Evolutionary conservation across 2,888 invertebrate species (phyloP), one percentile per base, ranked within the genome.

Genomic region (Hydraecia micacea): DNA sequence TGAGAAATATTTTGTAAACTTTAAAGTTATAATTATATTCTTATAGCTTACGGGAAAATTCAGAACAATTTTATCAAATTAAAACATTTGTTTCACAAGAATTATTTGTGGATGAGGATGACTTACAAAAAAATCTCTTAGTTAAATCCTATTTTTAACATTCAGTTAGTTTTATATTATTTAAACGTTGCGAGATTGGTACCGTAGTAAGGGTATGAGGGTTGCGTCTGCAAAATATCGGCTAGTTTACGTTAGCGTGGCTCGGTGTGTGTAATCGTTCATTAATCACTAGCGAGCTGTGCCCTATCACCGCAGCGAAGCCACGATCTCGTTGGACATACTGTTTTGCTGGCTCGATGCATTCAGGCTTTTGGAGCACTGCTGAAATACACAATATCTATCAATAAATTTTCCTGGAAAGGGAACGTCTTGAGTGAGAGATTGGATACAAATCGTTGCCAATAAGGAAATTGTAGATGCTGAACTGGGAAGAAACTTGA

Each of bases 281-380:
- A 95, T 95, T 94, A 95, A 95, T 95, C 93, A 95, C 93, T 90
- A 80, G 87, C 84, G 90, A 89, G 90, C 92, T 93, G 93, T 94
- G 94, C 93, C 93, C 94, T 97, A 97, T 97, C 97, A 97, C 97
- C 97, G 97, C 91, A 97, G 94, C 90, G 97, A 95, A 79, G 96
- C 95, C 89, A 95, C 94, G 92, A 97, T 96, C 95, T 97, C 97
- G 94, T 97, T 97, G 90, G 95, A 94, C 95, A 97, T 93, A 92
- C 93, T 95, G 94, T 97, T 97, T 92, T 97, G 96, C 92, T 97
- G 96, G 92, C 95, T 96, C 91, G 96, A 96, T 87, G 94, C 93
- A 92, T 96, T 97, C 93, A 95, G 91, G 92, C 94, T 96, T 95
- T 97, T 97, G 87, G 96, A 96, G 91, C 97, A 97, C 93, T 97